phyloP scores from a whole-genome alignment of 2,797 vertebrate species.

The Acanthurus lineatus region DNA sequence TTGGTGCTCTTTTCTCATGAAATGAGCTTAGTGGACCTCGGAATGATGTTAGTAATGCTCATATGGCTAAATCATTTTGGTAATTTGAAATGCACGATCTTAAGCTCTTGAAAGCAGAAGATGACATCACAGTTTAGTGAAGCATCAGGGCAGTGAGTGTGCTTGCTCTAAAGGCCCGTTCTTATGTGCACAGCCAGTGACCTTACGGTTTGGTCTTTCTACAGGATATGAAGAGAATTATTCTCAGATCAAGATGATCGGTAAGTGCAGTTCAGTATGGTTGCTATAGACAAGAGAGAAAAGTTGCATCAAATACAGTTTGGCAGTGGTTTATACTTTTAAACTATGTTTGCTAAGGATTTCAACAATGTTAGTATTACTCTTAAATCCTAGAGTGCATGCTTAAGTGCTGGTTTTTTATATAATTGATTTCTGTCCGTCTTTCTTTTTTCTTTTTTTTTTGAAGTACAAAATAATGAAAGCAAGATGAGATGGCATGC shows the following conservation, averaged over 20 bases:
- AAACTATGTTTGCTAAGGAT: not conserved
- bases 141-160: not conserved
- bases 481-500: conserved; percentile 41
- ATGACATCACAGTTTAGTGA: not conserved
- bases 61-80: not conserved
- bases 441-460: not conserved
- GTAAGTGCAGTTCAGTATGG: conserved; percentile 60
- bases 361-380: not conserved
- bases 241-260: conserved; percentile 58
- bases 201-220: conserved; percentile 60
- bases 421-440: not conserved
- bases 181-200: conserved; percentile 37
- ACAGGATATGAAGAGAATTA: conserved; percentile 61
- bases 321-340: not conserved
- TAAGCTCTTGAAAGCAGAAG: conserved; percentile 10
- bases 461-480: conserved; percentile 21
- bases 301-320: not conserved
- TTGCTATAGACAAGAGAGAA: not conserved
- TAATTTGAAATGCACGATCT: conserved; percentile 19
- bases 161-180: not conserved
- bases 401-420: not conserved
- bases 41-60: not conserved
- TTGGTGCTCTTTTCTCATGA: not conserved
- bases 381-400: not conserved
- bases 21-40: not conserved